These are phyloP conservation scores for Noctua fimbriata DNA, from an alignment of 2,888 invertebrate genomes.

Conservation along the genomic window DNA sequence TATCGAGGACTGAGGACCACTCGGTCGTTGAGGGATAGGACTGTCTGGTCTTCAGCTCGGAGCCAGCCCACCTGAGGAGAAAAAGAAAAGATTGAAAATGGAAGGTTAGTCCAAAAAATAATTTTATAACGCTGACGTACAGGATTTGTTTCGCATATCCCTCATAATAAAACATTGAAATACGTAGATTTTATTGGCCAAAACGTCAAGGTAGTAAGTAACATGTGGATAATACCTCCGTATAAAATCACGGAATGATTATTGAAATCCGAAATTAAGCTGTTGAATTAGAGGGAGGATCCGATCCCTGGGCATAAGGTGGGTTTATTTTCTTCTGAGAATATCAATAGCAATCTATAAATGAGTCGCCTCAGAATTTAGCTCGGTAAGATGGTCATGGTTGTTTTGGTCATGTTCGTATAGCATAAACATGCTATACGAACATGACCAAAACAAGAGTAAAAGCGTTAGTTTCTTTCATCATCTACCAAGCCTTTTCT, in stretches of 20 bases:
- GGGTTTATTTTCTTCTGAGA: background rate
- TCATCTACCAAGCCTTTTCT: too few species aligned
- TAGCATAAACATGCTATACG: background rate
- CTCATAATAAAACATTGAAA: background rate
- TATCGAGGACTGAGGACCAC: conserved; percentile 96
- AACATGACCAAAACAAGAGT: background rate
- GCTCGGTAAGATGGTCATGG: background rate
- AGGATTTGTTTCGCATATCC: background rate
- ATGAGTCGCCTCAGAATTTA: background rate
- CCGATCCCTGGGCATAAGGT: background rate
- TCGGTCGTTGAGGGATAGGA: conserved; percentile 95
- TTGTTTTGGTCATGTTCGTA: too few species aligned
- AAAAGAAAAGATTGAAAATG: background rate
- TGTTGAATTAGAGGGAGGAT: background rate
- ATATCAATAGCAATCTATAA: background rate
- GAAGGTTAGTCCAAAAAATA: background rate
- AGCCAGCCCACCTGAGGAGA: conserved; percentile 95
- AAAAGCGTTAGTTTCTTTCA: too few species aligned
- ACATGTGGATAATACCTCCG: background rate
- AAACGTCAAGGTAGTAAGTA: background rate
- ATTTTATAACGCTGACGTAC: background rate
- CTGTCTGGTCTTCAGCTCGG: conserved; percentile 96
- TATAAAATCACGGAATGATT: background rate
- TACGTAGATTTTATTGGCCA: background rate
- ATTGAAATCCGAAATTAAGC: background rate